A percentile compares a stretch with the other conserved stretches of the same genome.
These are phyloP conservation scores for Gymnarchus niloticus DNA, from an alignment of 2,113 vertebrate species.

Conservation along the genomic window DNA sequence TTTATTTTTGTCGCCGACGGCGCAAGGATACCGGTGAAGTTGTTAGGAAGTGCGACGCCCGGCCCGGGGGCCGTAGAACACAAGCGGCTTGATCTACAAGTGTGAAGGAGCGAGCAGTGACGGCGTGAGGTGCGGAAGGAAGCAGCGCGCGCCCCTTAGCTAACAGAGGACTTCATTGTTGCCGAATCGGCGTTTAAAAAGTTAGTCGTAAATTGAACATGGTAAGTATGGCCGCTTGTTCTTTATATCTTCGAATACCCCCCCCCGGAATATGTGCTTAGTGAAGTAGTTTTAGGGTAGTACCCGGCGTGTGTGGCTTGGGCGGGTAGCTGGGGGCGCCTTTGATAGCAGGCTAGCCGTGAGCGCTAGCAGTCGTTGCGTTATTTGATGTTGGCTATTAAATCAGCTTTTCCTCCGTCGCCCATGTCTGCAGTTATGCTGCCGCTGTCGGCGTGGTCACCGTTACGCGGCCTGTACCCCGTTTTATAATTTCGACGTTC, in stretches of 20 bases:
- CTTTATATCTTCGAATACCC: neutral
- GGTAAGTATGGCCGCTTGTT: neutral
- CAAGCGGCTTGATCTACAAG: conserved; percentile 38
- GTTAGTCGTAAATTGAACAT: neutral
- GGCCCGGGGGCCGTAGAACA: conserved; percentile 32
- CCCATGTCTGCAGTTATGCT: neutral
- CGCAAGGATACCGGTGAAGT: conserved; percentile 37
- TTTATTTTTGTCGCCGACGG: conserved; percentile 16
- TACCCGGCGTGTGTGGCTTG: neutral
- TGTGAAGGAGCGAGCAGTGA: conserved; percentile 26
- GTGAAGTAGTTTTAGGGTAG: neutral
- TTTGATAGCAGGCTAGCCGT: neutral
- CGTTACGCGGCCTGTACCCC: neutral
- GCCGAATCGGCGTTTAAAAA: neutral
- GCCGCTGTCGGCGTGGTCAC: neutral
- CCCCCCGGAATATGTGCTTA: neutral
- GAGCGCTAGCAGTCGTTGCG: neutral
- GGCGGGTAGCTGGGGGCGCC: neutral
- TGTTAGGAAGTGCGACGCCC: conserved; percentile 43
- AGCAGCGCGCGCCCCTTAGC: neutral
- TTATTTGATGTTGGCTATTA: neutral
- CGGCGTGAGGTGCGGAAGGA: conserved; percentile 25
- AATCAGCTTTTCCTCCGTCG: neutral
- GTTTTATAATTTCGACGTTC: neutral
- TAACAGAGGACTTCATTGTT: neutral